Conservation (phyloP, 2,888 invertebrate species). For the Biston betularia region DNA sequence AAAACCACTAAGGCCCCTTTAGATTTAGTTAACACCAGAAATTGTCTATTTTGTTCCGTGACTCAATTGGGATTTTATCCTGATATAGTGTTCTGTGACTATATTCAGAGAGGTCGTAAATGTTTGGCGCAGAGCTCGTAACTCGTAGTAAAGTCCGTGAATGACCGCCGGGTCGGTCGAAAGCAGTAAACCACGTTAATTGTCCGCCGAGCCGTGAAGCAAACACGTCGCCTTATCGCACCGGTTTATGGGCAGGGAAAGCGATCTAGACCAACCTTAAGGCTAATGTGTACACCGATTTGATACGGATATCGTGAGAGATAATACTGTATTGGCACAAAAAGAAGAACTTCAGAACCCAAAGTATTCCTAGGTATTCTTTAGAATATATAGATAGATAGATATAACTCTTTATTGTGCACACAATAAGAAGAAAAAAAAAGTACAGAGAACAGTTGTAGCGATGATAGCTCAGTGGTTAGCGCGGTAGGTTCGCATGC, state of each 20-base stretch:
- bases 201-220: slow-evolving; percentile 46
- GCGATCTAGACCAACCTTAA: slow-evolving; percentile 22
- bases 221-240: slow-evolving; percentile 46
- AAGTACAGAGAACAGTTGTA: too few species aligned
- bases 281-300: slow-evolving; percentile 34
- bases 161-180: slow-evolving; percentile 25
- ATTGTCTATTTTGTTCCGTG: too few species aligned
- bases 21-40: too few species aligned
- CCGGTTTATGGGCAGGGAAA: slow-evolving; percentile 40
- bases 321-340: neutral
- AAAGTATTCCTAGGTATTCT: neutral
- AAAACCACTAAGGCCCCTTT: too few species aligned
- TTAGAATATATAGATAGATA: too few species aligned
- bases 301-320: slow-evolving; percentile 13
- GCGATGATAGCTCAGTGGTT: too few species aligned
- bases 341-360: neutral
- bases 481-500: too few species aligned
- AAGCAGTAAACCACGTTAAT: slow-evolving; percentile 44
- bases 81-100: neutral
- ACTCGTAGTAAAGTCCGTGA: slow-evolving; percentile 18
- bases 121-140: slow-evolving; percentile 6
- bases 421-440: too few species aligned
- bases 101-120: neutral
- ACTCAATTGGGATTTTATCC: neutral
- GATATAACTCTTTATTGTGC: too few species aligned